These are phyloP conservation scores for Apotomis turbidana DNA, from an alignment of 2,888 invertebrate species.

Conservation along the genomic window DNA sequence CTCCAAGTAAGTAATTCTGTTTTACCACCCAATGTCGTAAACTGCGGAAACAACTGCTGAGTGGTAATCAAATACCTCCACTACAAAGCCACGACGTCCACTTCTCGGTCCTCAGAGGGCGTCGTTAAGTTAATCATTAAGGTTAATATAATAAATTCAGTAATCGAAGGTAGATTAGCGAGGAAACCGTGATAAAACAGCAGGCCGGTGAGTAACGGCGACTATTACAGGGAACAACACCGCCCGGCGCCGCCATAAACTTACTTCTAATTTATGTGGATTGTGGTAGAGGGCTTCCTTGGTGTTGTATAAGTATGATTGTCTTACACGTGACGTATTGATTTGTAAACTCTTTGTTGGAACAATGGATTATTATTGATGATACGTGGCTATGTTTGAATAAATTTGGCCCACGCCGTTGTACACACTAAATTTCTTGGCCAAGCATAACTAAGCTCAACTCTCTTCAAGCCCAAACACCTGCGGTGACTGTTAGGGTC, in stretches of 20 bases:
- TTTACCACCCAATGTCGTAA: too few relatives aligned
- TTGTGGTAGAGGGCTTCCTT: not conserved
- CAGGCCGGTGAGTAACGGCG: slow-evolving; percentile 5
- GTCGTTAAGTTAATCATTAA: not conserved
- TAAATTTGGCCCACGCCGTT: too few relatives aligned
- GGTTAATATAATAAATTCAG: slow-evolving; percentile 21
- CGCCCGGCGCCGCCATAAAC: slow-evolving; percentile 7
- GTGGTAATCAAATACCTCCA: not conserved
- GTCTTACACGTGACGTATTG: not conserved
- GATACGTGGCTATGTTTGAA: too few relatives aligned
- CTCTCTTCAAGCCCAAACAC: too few relatives aligned
- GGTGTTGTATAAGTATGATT: not conserved
- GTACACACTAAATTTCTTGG: too few relatives aligned
- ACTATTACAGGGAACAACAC: slow-evolving; percentile 17
- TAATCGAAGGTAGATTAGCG: slow-evolving; percentile 18
- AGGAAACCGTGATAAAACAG: slow-evolving; percentile 21
- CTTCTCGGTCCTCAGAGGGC: not conserved
- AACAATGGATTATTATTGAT: not conserved
- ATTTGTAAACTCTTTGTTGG: not conserved
- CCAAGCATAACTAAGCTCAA: too few relatives aligned
- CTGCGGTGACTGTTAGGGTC: too few relatives aligned
- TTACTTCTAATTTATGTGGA: not conserved
- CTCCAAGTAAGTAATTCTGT: too few relatives aligned
- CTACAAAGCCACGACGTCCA: not conserved
- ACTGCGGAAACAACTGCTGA: not conserved